Base-by-base conservation (phyloP, 1,140 invertebrate species). In the Aphaenogaster ashmeadi region DNA sequence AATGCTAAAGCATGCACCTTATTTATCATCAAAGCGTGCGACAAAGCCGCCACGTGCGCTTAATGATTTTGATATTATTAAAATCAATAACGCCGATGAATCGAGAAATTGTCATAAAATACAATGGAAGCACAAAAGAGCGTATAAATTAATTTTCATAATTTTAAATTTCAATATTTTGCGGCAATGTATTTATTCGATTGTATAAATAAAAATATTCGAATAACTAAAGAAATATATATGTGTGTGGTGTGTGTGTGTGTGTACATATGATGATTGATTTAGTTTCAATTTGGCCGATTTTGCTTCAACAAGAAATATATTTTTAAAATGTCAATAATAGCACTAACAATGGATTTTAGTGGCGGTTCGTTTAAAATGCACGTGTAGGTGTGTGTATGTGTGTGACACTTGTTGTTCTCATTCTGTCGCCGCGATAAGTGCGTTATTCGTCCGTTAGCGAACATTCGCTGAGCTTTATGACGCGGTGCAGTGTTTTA, bases 391-490 rank as follows among this genome's bases (percentile, higher is more conserved):
- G 56, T 58, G 56, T 8, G 52, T 54, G 18, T 58, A 21, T 58
- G 52, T n/a, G 27, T 21, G 33, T 13, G 44, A 54, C 74, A 60
- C 60, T 89, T 74, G 78, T 83, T 66, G 18, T 77, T 52, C 56
- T 58, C 62, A 50, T 72, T 64, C n/a, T 21, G 60, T 33, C 9
- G 80, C 5, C 52, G 27, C 52, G 21, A 67, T 33, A 47, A 80
- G 66, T 36, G 38, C 62, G 75, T 86, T 77, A 81, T 72, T 78
- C 38, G 27, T 7, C 62, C 56, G 60, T 64, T 89, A 54, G 36
- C 41, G 27, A 41, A 50, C 58, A 89, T 88, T 83, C 81, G 56
- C 52, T 27, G 36, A 89, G 85, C 38, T 89, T 89, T 89, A 88
- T 38, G 58, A 44, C 58, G 44, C 18, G 56, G 13, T 62, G 27